Evolutionary conservation across 2,888 invertebrate genomes (phyloP).

Genomic region (Plagodis dolabraria): DNA sequence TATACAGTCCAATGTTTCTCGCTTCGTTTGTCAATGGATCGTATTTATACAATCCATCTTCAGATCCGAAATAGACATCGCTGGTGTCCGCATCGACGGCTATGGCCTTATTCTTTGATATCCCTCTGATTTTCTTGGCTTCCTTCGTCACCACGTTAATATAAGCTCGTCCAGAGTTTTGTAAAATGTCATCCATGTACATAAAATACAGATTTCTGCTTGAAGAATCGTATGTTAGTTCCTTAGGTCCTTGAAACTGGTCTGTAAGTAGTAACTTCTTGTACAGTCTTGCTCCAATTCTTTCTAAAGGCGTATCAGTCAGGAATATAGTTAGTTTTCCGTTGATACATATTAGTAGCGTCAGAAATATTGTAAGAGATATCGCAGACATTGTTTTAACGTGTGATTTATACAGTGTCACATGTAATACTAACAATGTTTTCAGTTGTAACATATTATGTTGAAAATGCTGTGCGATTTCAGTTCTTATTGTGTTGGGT

Average conservation of each 20-base stretch:
- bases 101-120: slow-evolving; percentile 69
- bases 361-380: slow-evolving; percentile 38
- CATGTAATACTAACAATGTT: slow-evolving; percentile 52
- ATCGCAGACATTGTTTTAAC: slow-evolving; percentile 46
- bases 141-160: slow-evolving; percentile 68
- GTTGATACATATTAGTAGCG: slow-evolving; percentile 48
- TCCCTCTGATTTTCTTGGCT: slow-evolving; percentile 61
- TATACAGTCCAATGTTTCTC: slow-evolving; percentile 65
- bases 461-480: slow-evolving; percentile 42
- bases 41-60: slow-evolving; percentile 72
- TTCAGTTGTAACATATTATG: slow-evolving; percentile 46
- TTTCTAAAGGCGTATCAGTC: slow-evolving; percentile 62
- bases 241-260: slow-evolving; percentile 61
- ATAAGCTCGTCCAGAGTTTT: slow-evolving; percentile 70
- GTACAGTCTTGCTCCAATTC: slow-evolving; percentile 66
- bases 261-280: slow-evolving; percentile 67
- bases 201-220: slow-evolving; percentile 73
- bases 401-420: slow-evolving; percentile 47
- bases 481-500: slow-evolving; percentile 39
- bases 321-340: slow-evolving; percentile 58
- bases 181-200: slow-evolving; percentile 72
- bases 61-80: slow-evolving; percentile 74
- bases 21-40: slow-evolving; percentile 62
- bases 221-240: slow-evolving; percentile 70
- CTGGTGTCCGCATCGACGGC: slow-evolving; percentile 67